Conservation (phyloP, 1,140 invertebrate species). For the Drosophila oshimai region DNA sequence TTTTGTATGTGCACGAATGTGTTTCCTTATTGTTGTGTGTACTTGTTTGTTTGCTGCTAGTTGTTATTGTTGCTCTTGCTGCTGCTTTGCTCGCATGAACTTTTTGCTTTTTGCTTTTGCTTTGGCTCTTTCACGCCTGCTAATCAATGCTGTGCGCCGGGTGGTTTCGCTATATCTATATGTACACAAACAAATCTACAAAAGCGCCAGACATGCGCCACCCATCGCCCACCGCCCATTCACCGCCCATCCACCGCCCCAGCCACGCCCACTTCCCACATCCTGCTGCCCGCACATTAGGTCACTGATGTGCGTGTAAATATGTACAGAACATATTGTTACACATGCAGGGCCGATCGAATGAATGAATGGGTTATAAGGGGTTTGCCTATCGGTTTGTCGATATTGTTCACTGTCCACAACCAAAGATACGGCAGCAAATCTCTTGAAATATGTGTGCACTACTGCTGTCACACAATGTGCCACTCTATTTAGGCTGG, state of each 20-base stretch:
- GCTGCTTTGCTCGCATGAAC: constrained; percentile 65
- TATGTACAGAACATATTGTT: constrained; percentile 68
- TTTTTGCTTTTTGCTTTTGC: constrained; percentile 69
- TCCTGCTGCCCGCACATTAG: constrained; percentile 49
- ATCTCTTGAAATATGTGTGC: background rate
- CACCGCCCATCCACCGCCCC: background rate
- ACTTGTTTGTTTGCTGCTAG: constrained; percentile 66
- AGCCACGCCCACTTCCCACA: constrained; percentile 10
- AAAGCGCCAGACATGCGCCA: constrained; percentile 63
- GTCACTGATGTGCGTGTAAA: constrained; percentile 67
- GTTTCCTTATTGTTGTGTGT: constrained; percentile 79
- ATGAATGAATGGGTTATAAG: constrained; percentile 3
- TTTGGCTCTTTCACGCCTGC: constrained; percentile 55
- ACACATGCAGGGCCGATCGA: constrained; percentile 34
- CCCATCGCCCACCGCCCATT: background rate
- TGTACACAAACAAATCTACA: constrained; percentile 82
- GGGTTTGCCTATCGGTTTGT: constrained; percentile 49
- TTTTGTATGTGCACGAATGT: constrained; percentile 58
- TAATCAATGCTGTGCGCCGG: constrained; percentile 80
- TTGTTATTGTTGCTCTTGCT: constrained; percentile 46
- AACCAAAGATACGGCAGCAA: constrained; percentile 17
- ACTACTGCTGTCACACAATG: background rate
- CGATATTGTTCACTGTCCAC: constrained; percentile 10
- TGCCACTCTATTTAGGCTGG: constrained; percentile 1
- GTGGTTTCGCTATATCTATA: constrained; percentile 79